phyloP scores from a whole-genome alignment of 2,797 vertebrate species.

The Ataeniobius toweri region DNA sequence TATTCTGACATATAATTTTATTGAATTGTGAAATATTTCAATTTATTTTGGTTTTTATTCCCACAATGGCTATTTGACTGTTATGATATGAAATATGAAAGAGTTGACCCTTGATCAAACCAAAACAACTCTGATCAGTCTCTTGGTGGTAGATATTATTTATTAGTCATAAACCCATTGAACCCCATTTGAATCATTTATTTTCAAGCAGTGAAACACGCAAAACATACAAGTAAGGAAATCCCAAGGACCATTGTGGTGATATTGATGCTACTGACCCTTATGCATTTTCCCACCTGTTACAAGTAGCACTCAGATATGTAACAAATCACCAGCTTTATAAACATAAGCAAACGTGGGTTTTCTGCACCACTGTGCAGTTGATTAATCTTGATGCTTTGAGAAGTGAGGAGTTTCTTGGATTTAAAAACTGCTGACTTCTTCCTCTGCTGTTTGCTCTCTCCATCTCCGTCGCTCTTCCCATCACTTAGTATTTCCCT shows the following conservation, averaged over 20 bases:
- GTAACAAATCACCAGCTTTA: slow-evolving; percentile 29
- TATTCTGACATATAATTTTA: background rate
- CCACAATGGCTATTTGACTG: background rate
- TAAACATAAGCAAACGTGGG: slow-evolving; percentile 36
- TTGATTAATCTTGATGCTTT: slow-evolving; percentile 63
- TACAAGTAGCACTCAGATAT: slow-evolving; percentile 9
- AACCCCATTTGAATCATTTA: background rate
- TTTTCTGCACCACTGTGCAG: slow-evolving; percentile 38
- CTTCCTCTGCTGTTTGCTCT: slow-evolving; percentile 39
- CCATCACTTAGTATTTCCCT: slow-evolving; percentile 31
- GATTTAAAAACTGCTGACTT: slow-evolving; percentile 72
- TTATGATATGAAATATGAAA: background rate
- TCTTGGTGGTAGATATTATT: background rate
- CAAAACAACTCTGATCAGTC: background rate
- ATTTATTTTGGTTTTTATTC: background rate
- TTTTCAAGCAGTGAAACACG: background rate
- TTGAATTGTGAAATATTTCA: background rate
- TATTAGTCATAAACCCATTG: background rate
- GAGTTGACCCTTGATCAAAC: background rate
- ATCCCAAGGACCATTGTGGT: background rate
- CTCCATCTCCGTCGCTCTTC: slow-evolving; percentile 26
- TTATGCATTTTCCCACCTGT: slow-evolving; percentile 13
- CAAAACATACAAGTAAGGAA: background rate
- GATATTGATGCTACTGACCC: background rate
- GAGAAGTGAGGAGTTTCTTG: slow-evolving; percentile 59